These are phyloP conservation scores for Lepilemur ruficaudatus DNA, from an alignment of 2,797 vertebrate genomes.

Conservation along the genomic window DNA sequence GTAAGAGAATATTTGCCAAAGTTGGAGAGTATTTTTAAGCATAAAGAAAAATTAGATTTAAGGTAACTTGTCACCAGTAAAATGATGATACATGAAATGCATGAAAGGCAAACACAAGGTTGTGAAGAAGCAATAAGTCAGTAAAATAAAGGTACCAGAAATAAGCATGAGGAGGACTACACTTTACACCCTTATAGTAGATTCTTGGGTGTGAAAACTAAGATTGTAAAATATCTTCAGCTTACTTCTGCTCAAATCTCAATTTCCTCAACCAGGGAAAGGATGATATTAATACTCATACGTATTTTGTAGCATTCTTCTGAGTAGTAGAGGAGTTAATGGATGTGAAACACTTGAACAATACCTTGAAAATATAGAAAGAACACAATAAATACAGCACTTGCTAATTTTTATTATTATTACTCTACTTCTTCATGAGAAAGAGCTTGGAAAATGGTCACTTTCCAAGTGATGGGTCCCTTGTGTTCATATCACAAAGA, in stretches of 20 bases:
- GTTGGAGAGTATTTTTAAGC: not conserved
- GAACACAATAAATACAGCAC: not conserved
- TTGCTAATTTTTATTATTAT: not conserved
- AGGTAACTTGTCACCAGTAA: not conserved
- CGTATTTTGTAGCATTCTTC: not conserved
- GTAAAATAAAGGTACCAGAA: not conserved
- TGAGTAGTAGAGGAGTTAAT: not conserved
- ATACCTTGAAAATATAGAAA: not conserved
- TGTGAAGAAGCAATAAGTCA: not conserved
- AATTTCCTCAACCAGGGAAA: not conserved
- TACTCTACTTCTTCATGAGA: not conserved
- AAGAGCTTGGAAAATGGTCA: not conserved
- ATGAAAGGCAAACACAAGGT: not conserved
- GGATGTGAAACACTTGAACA: not conserved
- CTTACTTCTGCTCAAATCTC: not conserved
- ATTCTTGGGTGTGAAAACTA: not conserved
- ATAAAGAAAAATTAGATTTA: slow-evolving; percentile 12
- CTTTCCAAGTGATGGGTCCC: not conserved
- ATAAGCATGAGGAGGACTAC: not conserved
- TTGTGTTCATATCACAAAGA: not conserved
- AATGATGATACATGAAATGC: not conserved
- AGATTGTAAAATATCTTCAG: not conserved
- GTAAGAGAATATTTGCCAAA: not conserved
- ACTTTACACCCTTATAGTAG: not conserved
- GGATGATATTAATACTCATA: not conserved